Base-by-base conservation (phyloP, 2,797 vertebrate genomes). In the Pterois miles region DNA sequence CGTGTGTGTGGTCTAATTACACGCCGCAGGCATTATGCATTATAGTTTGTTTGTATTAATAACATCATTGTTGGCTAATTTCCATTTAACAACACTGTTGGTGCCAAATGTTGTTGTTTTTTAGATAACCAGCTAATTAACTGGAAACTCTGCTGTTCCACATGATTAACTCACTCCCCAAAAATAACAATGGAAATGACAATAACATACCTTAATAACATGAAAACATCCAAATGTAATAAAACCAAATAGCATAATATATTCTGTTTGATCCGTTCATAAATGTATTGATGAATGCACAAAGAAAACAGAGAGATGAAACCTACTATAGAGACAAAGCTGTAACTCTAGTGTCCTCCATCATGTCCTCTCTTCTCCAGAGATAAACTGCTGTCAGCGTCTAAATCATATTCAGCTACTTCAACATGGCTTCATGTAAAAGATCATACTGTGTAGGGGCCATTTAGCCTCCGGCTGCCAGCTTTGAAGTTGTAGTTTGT, bases 1-100 rank as follows among this genome's bases (percentile, higher is more conserved):
- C 58, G 33, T 22, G 52, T 62, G 52, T 63, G 38, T 63, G n/a
- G 22, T 74, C n/a, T 84, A 72, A 81, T 88, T 80, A 69, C 14
- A 11, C 40, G 73, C 65, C 60, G 29, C 34, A 48, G 66, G 73
- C 58, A 36, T 67, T 33, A 33, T 33, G 7, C 31, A 33, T 33
- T 65, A 62, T 50, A 53, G 52, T 38, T 65, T 83, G 60, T 81
- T 76, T 78, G 71, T 68, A 81, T 83, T 85, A 79, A 73, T 73
- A 78, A 76, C 43, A 62, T 23, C 53, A 54, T 38, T 48, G 27
- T 11, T 65, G 67, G 46, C 71, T 74, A 27, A 80, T 80, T 76
- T 69, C 46, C 66, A 75, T 77, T 81, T 54, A 82, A 66, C 54
- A 64, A 4, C 66, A 13, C 14, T 53, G 59, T 67, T 43, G 52